Base-by-base conservation (phyloP, 2,797 vertebrate species). In the Anabacerthia variegaticeps region DNA sequence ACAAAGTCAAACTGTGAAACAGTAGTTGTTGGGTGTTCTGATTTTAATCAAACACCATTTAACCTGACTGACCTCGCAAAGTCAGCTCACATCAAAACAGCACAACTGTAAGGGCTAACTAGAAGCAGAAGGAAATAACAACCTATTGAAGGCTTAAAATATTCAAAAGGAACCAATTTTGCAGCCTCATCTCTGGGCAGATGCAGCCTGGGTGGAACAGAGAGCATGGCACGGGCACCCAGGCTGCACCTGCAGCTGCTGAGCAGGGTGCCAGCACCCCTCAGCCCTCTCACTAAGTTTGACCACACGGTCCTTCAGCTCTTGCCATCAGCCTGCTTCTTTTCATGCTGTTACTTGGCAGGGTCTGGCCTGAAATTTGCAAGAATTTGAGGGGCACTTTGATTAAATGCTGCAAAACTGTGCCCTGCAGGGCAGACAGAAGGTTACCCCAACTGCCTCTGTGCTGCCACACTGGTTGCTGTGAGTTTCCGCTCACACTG, bases 1-100 rank as follows among this genome's bases (percentile, higher is more conserved):
- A 59, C 65, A 52, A 62, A 88, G 93, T 85, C 84, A 93, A 96
- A 97, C 95, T 92, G 87, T 92, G 95, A 97, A 97, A 97, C 97
- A 96, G 97, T 98, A 97, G 97, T 97, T 98, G 97, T 97, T 97
- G 81, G 97, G 98, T 98, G 98, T 98, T 98, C 98, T 98, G 98
- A 98, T 99, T 98, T 98, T 98, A 98, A 98, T 98, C 98, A 98
- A 98, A 98, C 98, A 98, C 97, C 97, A 98, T 98, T 98, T 98
- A 98, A 98, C 98, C 98, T 21, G 20, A 90, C 94, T 97, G 98
- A 98, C 98, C 98, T 98, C 97, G 58, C 97, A 95, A 98, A 98
- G 97, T 98, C 97, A 98, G 98, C 91, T 98, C 97, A 97, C 97
- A 97, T 96, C 97, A 95, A 94, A 95, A 87, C 56, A 51, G 34